Evolutionary conservation across 2,888 invertebrate species (phyloP).

Genomic region (Lycophotia porphyrea): DNA sequence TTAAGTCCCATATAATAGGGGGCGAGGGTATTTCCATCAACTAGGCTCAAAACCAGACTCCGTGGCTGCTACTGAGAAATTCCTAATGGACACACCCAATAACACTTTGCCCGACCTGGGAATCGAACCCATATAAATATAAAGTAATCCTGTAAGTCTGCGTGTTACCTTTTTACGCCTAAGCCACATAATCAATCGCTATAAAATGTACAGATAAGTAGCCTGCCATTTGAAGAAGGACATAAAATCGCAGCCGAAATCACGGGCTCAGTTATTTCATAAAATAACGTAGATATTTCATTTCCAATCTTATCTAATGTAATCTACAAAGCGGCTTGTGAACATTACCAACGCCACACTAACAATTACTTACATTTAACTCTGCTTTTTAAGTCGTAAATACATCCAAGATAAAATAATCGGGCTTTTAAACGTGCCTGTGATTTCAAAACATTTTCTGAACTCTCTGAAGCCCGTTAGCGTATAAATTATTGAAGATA

Average conservation of each 20-base stretch:
- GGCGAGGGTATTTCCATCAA: neutral
- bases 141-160: neutral
- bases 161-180: neutral
- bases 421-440: slow-evolving; percentile 30
- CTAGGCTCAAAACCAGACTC: neutral
- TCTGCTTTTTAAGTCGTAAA: slow-evolving; percentile 7
- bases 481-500: slow-evolving; percentile 63
- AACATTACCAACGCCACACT: slow-evolving; percentile 7
- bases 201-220: neutral
- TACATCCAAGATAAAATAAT: slow-evolving; percentile 30
- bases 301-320: neutral
- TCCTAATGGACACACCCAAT: neutral
- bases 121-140: neutral
- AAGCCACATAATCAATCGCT: neutral
- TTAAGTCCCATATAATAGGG: neutral
- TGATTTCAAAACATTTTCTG: slow-evolving; percentile 42
- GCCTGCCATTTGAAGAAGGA: neutral
- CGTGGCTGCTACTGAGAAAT: neutral
- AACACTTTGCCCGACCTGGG: neutral
- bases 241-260: neutral
- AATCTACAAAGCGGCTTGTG: neutral
- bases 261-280: neutral
- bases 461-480: slow-evolving; percentile 46
- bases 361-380: slow-evolving; percentile 15
- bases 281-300: neutral